Evolutionary conservation across 2,113 vertebrate genomes (phyloP).

Genomic region (Lepus americanus): DNA sequence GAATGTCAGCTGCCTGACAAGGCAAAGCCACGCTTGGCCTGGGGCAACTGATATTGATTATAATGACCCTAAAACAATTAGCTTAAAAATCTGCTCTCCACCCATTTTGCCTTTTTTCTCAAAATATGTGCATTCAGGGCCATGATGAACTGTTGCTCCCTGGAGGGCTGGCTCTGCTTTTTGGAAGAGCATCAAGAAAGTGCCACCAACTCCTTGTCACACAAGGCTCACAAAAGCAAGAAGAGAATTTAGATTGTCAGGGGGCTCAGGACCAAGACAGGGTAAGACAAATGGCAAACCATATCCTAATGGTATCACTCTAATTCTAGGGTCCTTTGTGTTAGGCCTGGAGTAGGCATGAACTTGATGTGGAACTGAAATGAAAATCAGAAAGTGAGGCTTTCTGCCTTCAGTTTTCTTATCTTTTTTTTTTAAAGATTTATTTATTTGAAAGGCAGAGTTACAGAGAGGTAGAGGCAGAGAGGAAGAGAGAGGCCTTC

Average conservation of each 20-base stretch:
- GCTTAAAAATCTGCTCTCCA: constrained; percentile 49
- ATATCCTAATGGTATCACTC: not conserved
- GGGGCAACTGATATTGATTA: constrained; percentile 67
- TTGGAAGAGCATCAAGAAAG: constrained; percentile 28
- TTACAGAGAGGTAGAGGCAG: too few species aligned
- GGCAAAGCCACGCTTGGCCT: constrained; percentile 74
- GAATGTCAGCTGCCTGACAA: constrained; percentile 66
- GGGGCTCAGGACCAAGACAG: not conserved
- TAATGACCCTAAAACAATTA: constrained; percentile 80
- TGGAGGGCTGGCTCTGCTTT: constrained; percentile 44
- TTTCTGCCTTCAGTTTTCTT: not conserved
- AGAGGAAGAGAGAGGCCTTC: too few species aligned
- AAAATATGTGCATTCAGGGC: constrained; percentile 3
- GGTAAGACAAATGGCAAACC: not conserved
- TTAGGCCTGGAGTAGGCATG: not conserved
- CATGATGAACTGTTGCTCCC: constrained; percentile 6
- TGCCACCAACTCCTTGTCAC: not conserved
- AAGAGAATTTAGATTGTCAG: not conserved
- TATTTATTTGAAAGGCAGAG: too few species aligned
- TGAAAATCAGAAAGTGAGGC: not conserved
- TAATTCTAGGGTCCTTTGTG: not conserved
- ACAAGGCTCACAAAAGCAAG: not conserved
- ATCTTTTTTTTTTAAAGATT: too few species aligned
- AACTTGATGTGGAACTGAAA: not conserved
- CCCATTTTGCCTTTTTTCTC: constrained; percentile 69